Evolutionary conservation across 2,113 vertebrate species (phyloP), one percentile per base, ranked within the genome.

Genomic region (Meles meles): DNA sequence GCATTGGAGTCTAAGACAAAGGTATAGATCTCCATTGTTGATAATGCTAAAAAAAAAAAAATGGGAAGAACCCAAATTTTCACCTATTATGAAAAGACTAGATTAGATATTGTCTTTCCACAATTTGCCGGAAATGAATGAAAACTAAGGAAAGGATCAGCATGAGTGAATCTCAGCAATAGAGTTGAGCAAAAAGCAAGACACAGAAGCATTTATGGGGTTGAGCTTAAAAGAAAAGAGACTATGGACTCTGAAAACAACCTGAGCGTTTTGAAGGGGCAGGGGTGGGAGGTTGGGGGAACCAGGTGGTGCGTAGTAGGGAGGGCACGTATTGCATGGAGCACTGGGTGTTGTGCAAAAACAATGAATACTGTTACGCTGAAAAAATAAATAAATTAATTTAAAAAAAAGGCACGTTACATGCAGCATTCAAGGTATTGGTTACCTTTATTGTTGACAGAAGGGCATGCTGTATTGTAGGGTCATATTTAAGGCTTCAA

Each of bases 41-140:
- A 65, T 42, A 87, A 57, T 93, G 34, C 61, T 90, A 31, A 31
- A 65, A 63, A 52, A 87, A 31, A 63, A 63, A 49, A 29, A 23
- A 42, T 39, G 37, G 12, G n/a, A 79, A 44, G 44, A 34, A 39
- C 20, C n/a, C 57, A 69, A 27, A 67, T 76, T 65, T 57, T 47
- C 23, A 80, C 17, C 37, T 61, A 31, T 21, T 4, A 3, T 52
- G 27, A 14, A 74, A 85, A 90, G 39, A 18, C 29, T 59, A 89
- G 52, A 57, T 44, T 71, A 88, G 52, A 44, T 47, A 15, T 39
- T 42, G 1, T 72, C n/a, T 88, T 88, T 18, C 34, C 17, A 37
- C 34, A 71, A 82, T 83, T 92, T 89, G 67, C 4, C 42, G 8
- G 37, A 88, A 86, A 77, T 79, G 34, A 86, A 77, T 87, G 39